Base-by-base conservation (phyloP, 2,113 vertebrate species). In the Salvator merianae region DNA sequence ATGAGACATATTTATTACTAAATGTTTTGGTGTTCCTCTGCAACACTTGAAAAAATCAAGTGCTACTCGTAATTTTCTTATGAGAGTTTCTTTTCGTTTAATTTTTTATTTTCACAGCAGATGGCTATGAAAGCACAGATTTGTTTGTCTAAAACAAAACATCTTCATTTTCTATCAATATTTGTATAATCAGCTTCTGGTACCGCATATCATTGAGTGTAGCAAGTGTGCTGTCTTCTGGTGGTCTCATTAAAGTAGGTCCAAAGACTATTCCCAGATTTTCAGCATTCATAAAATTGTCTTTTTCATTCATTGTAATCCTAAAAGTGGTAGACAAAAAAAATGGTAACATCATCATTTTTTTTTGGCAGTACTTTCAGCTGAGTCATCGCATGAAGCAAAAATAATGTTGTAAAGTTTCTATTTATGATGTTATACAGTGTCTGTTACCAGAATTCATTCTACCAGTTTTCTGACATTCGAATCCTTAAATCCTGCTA, bases 191-290 rank as follows among this genome's bases (percentile, higher is more conserved):
- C 81, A 98, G 94, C 93, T 99, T 99, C 96, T 99, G 99, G 94
- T 99, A 97, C 94, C 98, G 97, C 97, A 98, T 99, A 94, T 99
- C 98, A 34, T 99, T 99, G 92, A 99, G 95, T 0, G 98, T 99
- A 59, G 97, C 96, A 84, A 99, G 96, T 73, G 98, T 98, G 87
- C 98, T 98, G 91, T 98, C 97, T 93, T 99, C 98, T 0, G 98
- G 98, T 4, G 98, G 97, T 92, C 98, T 97, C 98, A 99, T 99
- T 84, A 99, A 95, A 18, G 99, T 99, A 20, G 99, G 99, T 38
- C 99, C 99, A 82, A 99, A 99, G 88, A 99, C 98, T 40, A 99
- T 99, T 66, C 98, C 98, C 91, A 99, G 96, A 83, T 99, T 99
- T 94, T 99, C 98, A 63, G 98, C 94, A 22, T 96, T 99, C 99